These are phyloP conservation scores for Hippolais icterina DNA, from an alignment of 2,113 vertebrate genomes.

Conservation along the genomic window DNA sequence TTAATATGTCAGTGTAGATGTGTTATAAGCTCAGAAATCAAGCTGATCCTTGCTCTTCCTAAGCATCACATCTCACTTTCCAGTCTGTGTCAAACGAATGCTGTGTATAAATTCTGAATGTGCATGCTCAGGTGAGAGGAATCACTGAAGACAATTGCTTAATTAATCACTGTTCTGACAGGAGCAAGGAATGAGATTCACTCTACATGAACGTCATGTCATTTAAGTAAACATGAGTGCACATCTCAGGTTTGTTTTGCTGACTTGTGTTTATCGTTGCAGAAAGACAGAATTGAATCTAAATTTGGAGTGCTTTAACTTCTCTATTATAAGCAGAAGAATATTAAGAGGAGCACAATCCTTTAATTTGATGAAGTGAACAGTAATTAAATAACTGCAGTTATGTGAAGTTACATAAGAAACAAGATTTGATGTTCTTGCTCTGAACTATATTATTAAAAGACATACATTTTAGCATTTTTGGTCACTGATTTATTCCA, in stretches of 20 bases:
- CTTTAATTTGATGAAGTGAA: not conserved
- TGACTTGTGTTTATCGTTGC: not conserved
- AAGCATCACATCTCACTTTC: not conserved
- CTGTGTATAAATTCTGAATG: not conserved
- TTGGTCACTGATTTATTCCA: not conserved
- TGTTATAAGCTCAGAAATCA: not conserved
- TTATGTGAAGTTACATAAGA: not conserved
- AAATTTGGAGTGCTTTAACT: not conserved
- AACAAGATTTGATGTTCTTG: not conserved
- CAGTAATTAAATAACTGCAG: not conserved
- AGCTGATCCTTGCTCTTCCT: not conserved
- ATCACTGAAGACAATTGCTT: not conserved
- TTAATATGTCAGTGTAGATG: not conserved
- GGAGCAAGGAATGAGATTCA: not conserved
- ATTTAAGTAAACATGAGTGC: not conserved
- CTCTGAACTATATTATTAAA: not conserved
- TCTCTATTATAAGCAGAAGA: not conserved
- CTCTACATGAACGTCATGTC: not conserved
- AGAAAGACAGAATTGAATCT: not conserved
- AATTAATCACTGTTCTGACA: conserved; percentile 6
- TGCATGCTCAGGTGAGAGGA: not conserved
- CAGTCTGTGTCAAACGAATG: not conserved
- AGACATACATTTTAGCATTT: not conserved
- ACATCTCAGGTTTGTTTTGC: not conserved
- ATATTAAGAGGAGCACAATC: not conserved